A percentile compares a stretch with the other conserved stretches of the same genome.
Evolutionary conservation across 2,888 invertebrate species (phyloP).

Genomic region (Stramonita haemastoma): DNA sequence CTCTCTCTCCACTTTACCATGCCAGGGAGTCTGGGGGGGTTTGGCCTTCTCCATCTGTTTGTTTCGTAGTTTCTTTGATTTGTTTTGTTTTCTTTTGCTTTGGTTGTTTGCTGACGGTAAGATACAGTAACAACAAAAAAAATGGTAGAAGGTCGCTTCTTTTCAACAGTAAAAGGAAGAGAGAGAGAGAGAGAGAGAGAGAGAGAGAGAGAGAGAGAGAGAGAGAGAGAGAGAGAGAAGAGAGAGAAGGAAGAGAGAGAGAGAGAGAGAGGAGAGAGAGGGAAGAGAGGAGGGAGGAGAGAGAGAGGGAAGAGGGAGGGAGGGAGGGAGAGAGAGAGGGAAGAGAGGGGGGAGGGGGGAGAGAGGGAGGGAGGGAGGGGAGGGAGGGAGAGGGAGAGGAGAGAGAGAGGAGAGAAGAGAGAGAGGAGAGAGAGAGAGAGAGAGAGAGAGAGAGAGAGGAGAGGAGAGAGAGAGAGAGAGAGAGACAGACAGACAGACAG

Average conservation of each 20-base stretch:
- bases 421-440: neutral
- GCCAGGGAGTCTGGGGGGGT: too few relatives aligned
- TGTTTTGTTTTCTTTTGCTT: too few relatives aligned
- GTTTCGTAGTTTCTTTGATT: too few relatives aligned
- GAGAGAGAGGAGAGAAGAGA: constrained; percentile 5
- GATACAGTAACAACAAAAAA: neutral
- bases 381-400: neutral
- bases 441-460: neutral
- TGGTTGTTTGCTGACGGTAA: too few relatives aligned
- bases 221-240: constrained; percentile 7
- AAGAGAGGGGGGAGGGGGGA: neutral
- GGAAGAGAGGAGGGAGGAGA: neutral
- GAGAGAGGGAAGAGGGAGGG: neutral
- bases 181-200: constrained; percentile 15
- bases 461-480: neutral
- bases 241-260: neutral
- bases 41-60: too few relatives aligned
- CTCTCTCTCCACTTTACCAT: too few relatives aligned
- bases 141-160: neutral
- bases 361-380: neutral
- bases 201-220: constrained; percentile 18
- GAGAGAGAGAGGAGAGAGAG: neutral
- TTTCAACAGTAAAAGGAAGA: too few relatives aligned
- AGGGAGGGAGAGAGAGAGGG: neutral
- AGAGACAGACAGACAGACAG: neutral